Conservation (phyloP, 2,797 vertebrate genomes). For the Allenopithecus nigroviridis region DNA sequence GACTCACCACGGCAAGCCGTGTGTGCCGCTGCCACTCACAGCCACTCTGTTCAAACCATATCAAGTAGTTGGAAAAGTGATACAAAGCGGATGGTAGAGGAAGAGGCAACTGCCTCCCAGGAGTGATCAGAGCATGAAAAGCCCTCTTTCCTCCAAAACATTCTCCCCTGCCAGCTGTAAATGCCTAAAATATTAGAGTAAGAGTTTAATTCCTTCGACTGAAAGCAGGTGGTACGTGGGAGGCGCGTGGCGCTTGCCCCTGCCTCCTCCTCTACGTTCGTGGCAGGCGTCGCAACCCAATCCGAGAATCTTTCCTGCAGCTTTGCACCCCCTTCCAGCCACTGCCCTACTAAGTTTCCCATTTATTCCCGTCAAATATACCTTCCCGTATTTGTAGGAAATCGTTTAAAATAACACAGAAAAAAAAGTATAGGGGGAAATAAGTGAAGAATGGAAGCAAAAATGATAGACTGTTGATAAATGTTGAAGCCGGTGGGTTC, state of each 20-base stretch:
- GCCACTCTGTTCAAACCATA: not conserved
- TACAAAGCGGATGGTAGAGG: not conserved
- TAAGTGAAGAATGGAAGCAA: not conserved
- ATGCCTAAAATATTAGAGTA: not conserved
- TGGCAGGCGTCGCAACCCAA: accelerated
- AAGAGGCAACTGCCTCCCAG: not conserved
- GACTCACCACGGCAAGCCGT: not conserved
- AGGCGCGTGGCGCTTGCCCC: accelerated
- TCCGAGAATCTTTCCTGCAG: not conserved
- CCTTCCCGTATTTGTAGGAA: not conserved
- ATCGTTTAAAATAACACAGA: not conserved
- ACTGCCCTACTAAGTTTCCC: not conserved
- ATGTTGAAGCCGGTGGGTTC: not conserved
- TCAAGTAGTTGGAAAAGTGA: not conserved
- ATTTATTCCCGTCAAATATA: not conserved
- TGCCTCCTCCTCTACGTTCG: accelerated
- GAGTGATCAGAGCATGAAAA: not conserved
- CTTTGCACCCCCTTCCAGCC: not conserved
- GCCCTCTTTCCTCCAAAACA: not conserved
- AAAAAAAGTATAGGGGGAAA: not conserved
- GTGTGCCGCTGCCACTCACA: not conserved
- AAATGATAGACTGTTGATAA: not conserved
- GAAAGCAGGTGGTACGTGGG: not conserved
- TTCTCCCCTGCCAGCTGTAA: not conserved
- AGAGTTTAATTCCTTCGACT: not conserved